Base-by-base conservation (phyloP, 2,888 invertebrate species). In the Sympetrum striolatum region DNA sequence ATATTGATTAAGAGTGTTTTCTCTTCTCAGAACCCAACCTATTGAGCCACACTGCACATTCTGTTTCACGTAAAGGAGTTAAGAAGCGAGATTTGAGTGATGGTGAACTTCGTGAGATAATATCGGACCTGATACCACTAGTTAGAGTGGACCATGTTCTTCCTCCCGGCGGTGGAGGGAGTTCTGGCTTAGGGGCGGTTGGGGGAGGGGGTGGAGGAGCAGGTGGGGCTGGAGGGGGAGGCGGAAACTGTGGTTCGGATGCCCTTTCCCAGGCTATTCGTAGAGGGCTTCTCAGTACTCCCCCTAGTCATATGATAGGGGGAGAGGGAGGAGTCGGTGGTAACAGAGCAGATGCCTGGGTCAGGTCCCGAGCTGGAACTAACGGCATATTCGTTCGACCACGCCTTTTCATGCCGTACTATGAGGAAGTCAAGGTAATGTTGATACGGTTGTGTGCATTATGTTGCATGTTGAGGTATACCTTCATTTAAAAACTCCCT, bases 371-470 rank as follows among this genome's bases (percentile, higher is more conserved):
- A 81, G 91, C 90, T 92, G 92, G 92, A 91, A 93, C 93, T 92
- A 93, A 48, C 90, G 94, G 94, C 25, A 93, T 94, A 91, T 94
- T 93, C 92, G 96, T 98, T 10, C 96, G 98, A 92, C 98, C 99
- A 90, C 95, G 99, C 81, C 96, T 98, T 91, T 99, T 98, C 94
- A 97, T 98, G 95, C 98, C 99, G 73, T 98, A 98, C 94, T 97
- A 98, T 92, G 98, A 99, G 93, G 99, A 98, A 95, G 96, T 98
- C 18, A 98, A 98, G 95, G 97, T 97, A 92, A 91, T 53, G 90
- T 73, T 81, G 12, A 5, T 22, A 37, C 12, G 35, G 58, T 15
- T 58, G n/a, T 80, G 15, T 80, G 22, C 48, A 14, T 39, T 60
- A 10, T 8, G 10, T 44, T 8, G 44, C 10, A 8, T 44, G 6